Evolutionary conservation across 2,888 invertebrate species (phyloP), one percentile per base, ranked within the genome.

Genomic region (Orthonevra nobilis): DNA sequence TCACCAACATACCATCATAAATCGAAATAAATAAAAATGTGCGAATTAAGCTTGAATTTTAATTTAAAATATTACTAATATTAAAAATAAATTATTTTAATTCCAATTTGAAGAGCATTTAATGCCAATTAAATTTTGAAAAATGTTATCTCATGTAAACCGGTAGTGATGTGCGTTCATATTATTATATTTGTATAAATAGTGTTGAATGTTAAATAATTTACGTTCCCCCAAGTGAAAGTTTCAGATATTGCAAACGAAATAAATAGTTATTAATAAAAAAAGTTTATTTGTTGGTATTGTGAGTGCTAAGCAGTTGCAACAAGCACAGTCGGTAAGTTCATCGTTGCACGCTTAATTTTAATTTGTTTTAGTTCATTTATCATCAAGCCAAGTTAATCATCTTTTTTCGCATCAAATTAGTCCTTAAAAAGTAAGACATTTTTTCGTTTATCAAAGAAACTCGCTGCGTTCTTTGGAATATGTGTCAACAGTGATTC

Each of bases 301-400:
- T 32, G 40, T 63, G 36, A 63, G 32, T 63, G 38, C 28, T 42
- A 42, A 52, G 23, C 42, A 42, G 26, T 42, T 64, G 50, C 30
- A 58, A 58, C 12, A 42, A 30, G n/a, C 52, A 52, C 40, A 52
- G 42, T 42, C 52, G 64, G 64, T 64, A 64, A 42, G 64, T 44
- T 44, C n/a, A n/a, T n/a, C n/a, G n/a, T n/a, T n/a, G n/a, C n/a
- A n/a, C n/a, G n/a, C n/a, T n/a, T n/a, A n/a, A n/a, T n/a, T n/a
- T n/a, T n/a, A n/a, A n/a, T n/a, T n/a, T n/a, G n/a, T n/a, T n/a
- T n/a, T n/a, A n/a, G n/a, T n/a, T n/a, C n/a, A n/a, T n/a, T n/a
- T n/a, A n/a, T n/a, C n/a, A n/a, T n/a, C n/a, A n/a, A n/a, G n/a
- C n/a, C n/a, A n/a, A n/a, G n/a, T n/a, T n/a, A n/a, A n/a, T n/a